phyloP scores from a whole-genome alignment of 2,797 vertebrate species.

The Rhodeus uyekii region DNA sequence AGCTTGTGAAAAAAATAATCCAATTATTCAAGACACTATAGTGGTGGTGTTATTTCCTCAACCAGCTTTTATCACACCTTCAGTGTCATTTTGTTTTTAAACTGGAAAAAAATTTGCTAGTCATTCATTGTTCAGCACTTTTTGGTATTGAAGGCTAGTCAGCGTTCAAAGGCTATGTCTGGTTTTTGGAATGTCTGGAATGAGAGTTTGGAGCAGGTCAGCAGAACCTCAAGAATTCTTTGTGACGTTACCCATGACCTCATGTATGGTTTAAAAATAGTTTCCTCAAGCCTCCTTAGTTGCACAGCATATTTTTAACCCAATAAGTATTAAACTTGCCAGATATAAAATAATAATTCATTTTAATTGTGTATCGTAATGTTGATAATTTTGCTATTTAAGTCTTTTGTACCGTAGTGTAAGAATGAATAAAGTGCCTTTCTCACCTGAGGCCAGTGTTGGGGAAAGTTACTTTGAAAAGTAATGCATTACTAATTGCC shows the following conservation, averaged over 20 bases:
- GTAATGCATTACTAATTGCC: too few relatives aligned
- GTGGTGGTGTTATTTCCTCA: slow-evolving; percentile 5
- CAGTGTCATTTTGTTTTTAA: slow-evolving; percentile 1
- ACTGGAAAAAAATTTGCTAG: background rate
- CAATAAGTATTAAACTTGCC: background rate
- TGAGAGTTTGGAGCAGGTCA: slow-evolving; percentile 30
- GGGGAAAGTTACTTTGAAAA: too few relatives aligned
- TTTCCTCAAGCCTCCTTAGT: background rate
- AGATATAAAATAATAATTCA: background rate
- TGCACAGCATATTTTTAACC: background rate
- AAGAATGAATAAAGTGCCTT: background rate
- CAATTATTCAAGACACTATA: slow-evolving; percentile 24
- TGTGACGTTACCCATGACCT: background rate
- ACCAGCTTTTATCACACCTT: slow-evolving; percentile 20
- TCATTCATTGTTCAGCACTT: background rate
- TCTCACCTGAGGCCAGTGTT: background rate
- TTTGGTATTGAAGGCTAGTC: slow-evolving; percentile 4
- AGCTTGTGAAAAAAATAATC: slow-evolving; percentile 27
- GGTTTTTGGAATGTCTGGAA: slow-evolving; percentile 63
- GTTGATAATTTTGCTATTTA: background rate
- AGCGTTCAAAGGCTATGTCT: slow-evolving; percentile 40
- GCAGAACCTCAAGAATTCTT: slow-evolving; percentile 12
- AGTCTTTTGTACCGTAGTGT: background rate
- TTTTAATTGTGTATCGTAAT: background rate
- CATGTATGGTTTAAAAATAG: slow-evolving; percentile 21